Evolutionary conservation across 1,140 invertebrate species (phyloP), one percentile per base, ranked within the genome.

Genomic region (Drosophila sucinea): DNA sequence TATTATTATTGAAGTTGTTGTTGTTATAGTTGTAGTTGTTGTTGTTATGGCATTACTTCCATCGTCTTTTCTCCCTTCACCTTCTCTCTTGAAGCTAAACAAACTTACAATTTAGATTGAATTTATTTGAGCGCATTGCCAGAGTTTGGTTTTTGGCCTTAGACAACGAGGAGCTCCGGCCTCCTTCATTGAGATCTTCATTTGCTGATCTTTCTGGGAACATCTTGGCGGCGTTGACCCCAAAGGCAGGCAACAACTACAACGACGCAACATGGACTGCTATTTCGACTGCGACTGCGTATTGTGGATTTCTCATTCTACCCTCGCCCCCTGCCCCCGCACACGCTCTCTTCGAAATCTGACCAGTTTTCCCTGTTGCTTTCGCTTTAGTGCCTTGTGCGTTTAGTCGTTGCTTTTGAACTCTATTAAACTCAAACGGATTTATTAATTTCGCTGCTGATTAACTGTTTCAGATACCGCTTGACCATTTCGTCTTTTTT

Each of bases 101-200:
- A 90, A 90, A 90, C 87, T 90, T 90, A 84, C 87, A 90, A 90
- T 90, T 90, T 90, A 90, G 87, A 90, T 90, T 90, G 87, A 90
- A 90, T 90, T 90, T 90, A 90, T 90, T 90, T 86, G 80, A 81
- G 77, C 79, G 87, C 83, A 73, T 71, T 70, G 84, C 80, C 80
- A 51, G 44, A 51, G 44, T 27, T 51, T 6, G 6, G 44, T 23
- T 51, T 51, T 51, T 17, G 17, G 44, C 44, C 44, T 27, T 87
- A 89, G 84, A 89, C 77, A 74, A 84, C 77, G 73, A 89, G 84
- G 73, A 89, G 73, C 81, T 17, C 44, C 23, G 44, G 44, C 44
- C 44, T 51, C 44, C 86, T 76, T 65, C 80, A 89, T 90, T 90
- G 87, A 90, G 87, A 90, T 90, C 87, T 90, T 90, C 87, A 90